Conservation (phyloP, 2,113 vertebrate genomes). For the Cebidichthys violaceus region DNA sequence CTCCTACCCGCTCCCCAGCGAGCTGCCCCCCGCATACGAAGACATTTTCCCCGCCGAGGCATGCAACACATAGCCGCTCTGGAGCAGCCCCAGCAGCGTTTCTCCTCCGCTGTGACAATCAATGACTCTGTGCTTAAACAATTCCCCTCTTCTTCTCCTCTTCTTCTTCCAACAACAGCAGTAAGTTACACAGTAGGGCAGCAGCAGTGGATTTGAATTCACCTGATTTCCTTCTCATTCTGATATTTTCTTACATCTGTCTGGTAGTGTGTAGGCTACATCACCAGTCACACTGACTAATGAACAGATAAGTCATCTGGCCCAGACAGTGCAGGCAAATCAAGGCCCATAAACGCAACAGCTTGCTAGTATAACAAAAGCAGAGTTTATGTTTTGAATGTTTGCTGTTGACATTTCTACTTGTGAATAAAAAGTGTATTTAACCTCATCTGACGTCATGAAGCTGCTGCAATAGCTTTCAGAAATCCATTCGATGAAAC, state of each 20-base stretch:
- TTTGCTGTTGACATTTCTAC: conserved; percentile 77
- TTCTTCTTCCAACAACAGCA: conserved; percentile 26
- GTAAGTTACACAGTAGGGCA: conserved; percentile 56
- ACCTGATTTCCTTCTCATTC: conserved; percentile 26
- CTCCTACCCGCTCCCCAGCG: conserved; percentile 89
- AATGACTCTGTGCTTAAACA: conserved; percentile 60
- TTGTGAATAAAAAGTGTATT: conserved; percentile 82
- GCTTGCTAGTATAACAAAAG: conserved; percentile 60
- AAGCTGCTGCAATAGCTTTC: conserved; percentile 35
- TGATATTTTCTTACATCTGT: conserved; percentile 41
- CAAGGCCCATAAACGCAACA: conserved; percentile 62
- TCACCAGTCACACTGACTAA: conserved; percentile 44
- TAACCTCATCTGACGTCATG: conserved; percentile 67
- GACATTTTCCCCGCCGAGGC: conserved; percentile 90
- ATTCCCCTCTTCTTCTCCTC: background rate
- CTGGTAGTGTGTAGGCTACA: background rate
- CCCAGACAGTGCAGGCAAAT: conserved; percentile 40
- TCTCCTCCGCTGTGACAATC: conserved; percentile 65
- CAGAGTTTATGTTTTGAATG: conserved; percentile 76
- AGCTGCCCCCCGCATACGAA: conserved; percentile 91
- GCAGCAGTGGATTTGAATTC: conserved; percentile 25
- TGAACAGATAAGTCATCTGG: conserved; percentile 25
- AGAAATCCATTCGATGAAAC: conserved; percentile 7
- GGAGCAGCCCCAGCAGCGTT: conserved; percentile 31
- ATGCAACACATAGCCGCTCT: conserved; percentile 75